Base-by-base conservation (phyloP, 1,140 invertebrate species). In the Diabrotica undecimpunctata region DNA sequence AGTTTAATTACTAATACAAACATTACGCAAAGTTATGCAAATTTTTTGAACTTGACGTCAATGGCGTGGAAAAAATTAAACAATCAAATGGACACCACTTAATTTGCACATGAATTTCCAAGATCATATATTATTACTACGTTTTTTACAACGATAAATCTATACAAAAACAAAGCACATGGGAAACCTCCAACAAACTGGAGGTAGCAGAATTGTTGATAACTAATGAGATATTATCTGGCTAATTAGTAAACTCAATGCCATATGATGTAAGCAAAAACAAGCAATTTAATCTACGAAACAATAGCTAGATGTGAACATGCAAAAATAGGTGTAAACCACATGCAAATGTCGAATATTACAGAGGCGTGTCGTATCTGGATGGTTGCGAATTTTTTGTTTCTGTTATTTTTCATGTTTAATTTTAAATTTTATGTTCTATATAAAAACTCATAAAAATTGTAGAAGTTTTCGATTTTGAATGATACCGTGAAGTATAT, bases 231-330 rank as follows among this genome's bases (percentile, higher is more conserved):
- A 69, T 67, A 67, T 63, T 12, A 57, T 37, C 55, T 37, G 12
- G 7, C 70, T 69, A 74, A 75, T 75, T 73, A 67, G 59, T 56
- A 66, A 56, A 69, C 66, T 73, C 73, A 74, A 74, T 74, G 74
- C 67, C 70, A 73, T 70, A 75, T 75, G 72, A 75, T 73, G 74
- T 71, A 75, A 75, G 25, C 55, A 37, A 5, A 25, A 57, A 13
- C 12, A 25, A 57, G 38, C 35, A 10, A 57, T n/a, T 10, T 69
- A 57, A 67, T 57, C 59, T 59, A 57, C 55, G 67, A 14, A 54
- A 67, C 67, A 70, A 68, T 68, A 65, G 50, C 54, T 52, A 52
- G n/a, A 35, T 54, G 61, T 53, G 69, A 66, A 68, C 68, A 72
- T 72, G 70, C 70, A 64, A 72, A 70, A 66, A 63, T 25, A 57